Evolutionary conservation across 2,113 vertebrate genomes (phyloP).

Genomic region (Bubo bubo): DNA sequence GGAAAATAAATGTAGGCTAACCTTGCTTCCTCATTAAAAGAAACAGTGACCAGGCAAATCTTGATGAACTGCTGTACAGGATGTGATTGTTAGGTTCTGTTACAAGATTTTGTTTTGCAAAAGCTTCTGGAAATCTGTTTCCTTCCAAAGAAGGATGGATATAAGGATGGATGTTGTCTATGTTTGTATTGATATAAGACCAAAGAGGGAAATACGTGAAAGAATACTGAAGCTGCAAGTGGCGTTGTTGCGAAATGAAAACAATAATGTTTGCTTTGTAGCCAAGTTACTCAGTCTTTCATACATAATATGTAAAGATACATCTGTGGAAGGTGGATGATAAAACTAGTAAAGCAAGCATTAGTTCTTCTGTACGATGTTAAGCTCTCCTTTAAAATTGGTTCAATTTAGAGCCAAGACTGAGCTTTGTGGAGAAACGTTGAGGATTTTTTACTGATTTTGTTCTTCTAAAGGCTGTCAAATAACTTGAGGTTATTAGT

Average conservation of each 20-base stretch:
- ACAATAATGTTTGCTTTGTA: background rate
- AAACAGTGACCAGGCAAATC: background rate
- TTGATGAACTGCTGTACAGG: background rate
- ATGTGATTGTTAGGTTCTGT: background rate
- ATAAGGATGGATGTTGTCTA: background rate
- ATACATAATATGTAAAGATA: background rate
- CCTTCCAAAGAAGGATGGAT: background rate
- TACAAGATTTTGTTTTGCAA: background rate
- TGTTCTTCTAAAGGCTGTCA: background rate
- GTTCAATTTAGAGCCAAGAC: background rate
- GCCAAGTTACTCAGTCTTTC: background rate
- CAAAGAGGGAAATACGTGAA: background rate
- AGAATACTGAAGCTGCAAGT: background rate
- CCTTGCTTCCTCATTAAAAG: background rate
- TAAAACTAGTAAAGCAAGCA: background rate
- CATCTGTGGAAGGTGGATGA: background rate
- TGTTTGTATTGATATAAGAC: background rate
- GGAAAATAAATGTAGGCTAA: background rate
- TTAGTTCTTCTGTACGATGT: background rate
- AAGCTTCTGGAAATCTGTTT: background rate
- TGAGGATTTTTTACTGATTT: background rate
- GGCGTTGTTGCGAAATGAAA: background rate
- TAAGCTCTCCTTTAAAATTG: background rate
- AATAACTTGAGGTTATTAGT: background rate
- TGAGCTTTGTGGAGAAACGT: background rate